Percentiles rank a stretch among this genome's conserved stretches.
phyloP scores from a whole-genome alignment of 2,888 invertebrate genomes.

The Leucoma salicis region DNA sequence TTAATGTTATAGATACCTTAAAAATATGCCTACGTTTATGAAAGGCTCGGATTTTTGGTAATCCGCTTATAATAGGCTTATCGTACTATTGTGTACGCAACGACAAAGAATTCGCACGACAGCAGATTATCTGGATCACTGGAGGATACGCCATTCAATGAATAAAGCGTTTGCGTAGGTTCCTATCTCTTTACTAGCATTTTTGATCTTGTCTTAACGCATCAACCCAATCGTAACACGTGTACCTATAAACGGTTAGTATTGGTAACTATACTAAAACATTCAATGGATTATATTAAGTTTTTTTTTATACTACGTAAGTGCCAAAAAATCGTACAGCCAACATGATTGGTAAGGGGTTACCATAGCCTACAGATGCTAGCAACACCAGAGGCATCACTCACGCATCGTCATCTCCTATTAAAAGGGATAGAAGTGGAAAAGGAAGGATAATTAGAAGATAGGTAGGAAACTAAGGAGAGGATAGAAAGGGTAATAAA shows the following conservation, averaged over 20 bases:
- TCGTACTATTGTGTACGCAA: constrained; percentile 6
- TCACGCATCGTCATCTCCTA: too few relatives aligned
- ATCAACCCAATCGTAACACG: constrained; percentile 1
- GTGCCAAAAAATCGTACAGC: background rate
- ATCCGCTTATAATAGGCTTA: constrained; percentile 5
- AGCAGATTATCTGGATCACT: constrained; percentile 20
- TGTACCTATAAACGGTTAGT: too few relatives aligned
- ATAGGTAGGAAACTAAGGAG: too few relatives aligned
- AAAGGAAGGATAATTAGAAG: too few relatives aligned
- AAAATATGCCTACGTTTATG: constrained; percentile 1
- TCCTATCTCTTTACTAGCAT: constrained; percentile 11
- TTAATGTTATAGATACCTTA: background rate
- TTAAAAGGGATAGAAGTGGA: too few relatives aligned
- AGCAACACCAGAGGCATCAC: too few relatives aligned
- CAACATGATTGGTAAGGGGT: too few relatives aligned
- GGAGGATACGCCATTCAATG: constrained; percentile 21
- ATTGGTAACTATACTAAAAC: too few relatives aligned
- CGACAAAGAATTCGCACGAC: constrained; percentile 12
- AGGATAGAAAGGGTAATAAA: too few relatives aligned
- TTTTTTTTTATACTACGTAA: too few relatives aligned
- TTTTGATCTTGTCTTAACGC: constrained; percentile 11
- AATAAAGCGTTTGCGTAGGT: constrained; percentile 26
- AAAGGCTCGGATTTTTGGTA: constrained; percentile 3
- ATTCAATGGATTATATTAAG: too few relatives aligned
- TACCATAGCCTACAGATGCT: too few relatives aligned